Base-by-base conservation (phyloP, 35 echinoderm and acorn worm genomes). In the Strongylocentrotus purpuratus region DNA sequence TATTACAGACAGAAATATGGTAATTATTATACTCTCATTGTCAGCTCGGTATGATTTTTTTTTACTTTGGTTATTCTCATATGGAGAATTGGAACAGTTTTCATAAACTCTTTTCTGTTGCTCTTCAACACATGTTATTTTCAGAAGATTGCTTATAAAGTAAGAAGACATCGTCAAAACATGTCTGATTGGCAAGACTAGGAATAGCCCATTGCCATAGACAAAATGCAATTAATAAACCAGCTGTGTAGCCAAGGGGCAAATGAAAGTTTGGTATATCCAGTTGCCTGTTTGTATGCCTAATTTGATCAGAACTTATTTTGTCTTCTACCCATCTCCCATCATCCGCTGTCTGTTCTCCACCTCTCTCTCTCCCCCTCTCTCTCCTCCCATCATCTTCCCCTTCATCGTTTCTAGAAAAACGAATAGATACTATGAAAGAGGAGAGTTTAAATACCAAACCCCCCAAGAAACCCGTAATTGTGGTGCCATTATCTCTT, bases 181-280 rank as follows among this genome's bases (percentile, higher is more conserved):
- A 28, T 78, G 22, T 7, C 65, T 78, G 65, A 78, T 78, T 28
- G 2, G 4, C 65, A 28, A 78, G 65, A 78, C 65, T 78, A 28
- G 6, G 22, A 78, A 78, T 4, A 78, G 65, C 65, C 65, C 20
- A 78, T 78, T 78, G 65, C 65, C 65, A 78, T 78, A 78, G 65
- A 78, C 65, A 78, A 78, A 78, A 78, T 78, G 65, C 65, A 78
- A 78, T 78, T 78, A 78, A 78, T 78, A 78, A 78, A 78, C 65
- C 65, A 78, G 65, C 65, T 78, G 65, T 78, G n/a, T 78, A 78
- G 65, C 65, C 65, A 22, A 78, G 65, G 65, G 65, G 65, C 28
- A 18, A 78, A 78, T 78, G 65, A 78, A 78, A 78, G 65, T 78
- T 78, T 78, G 65, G 65, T 78, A 78, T 78, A 78, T 78, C 65